Evolutionary conservation across 2,113 vertebrate genomes (phyloP).

Genomic region (Herpailurus yagouaroundi): DNA sequence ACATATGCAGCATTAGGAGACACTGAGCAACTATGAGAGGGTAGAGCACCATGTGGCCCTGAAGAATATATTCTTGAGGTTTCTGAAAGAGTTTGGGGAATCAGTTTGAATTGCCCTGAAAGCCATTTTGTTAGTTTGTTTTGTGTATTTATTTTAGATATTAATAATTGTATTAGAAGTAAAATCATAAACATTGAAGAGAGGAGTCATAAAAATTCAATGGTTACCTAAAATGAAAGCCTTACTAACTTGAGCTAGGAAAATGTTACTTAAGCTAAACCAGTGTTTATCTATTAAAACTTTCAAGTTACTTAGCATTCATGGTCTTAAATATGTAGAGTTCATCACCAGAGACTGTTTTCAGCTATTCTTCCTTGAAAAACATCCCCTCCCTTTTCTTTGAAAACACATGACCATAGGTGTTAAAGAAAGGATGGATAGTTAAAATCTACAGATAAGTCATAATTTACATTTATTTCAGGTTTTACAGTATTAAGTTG

Average conservation of each 20-base stretch:
- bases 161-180: not conserved
- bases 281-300: not conserved
- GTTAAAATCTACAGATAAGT: not conserved
- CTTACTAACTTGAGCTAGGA: not conserved
- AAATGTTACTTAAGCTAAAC: not conserved
- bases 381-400: accelerated
- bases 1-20: not conserved
- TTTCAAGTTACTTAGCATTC: not conserved
- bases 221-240: not conserved
- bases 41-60: not conserved
- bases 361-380: not conserved
- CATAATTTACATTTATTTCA: not conserved
- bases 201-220: not conserved
- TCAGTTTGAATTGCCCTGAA: not conserved
- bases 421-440: not conserved
- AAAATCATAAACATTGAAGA: not conserved
- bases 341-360: not conserved
- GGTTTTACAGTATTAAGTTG: not conserved
- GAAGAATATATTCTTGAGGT: not conserved
- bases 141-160: not conserved
- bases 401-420: not conserved
- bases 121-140: not conserved
- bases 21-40: not conserved
- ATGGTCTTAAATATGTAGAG: not conserved
- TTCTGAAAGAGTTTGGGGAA: not conserved